Evolutionary conservation across 2,888 invertebrate species (phyloP).

Genomic region (Leucophora obtusa): DNA sequence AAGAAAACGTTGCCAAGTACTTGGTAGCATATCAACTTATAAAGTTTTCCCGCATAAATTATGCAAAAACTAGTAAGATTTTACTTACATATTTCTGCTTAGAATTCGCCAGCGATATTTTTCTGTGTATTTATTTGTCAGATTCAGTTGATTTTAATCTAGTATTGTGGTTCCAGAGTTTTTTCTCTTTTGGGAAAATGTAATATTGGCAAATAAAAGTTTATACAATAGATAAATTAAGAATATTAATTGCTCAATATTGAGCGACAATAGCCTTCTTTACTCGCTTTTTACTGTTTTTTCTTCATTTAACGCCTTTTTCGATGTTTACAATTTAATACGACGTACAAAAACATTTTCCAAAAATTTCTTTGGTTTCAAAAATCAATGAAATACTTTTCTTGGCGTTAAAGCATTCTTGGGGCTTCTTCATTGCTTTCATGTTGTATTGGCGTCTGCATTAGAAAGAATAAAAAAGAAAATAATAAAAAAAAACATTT

Average conservation of each 20-base stretch:
- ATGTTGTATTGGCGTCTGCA: slow-evolving; percentile 54
- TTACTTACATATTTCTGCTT: too few species aligned
- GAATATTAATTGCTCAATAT: background rate
- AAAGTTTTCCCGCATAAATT: too few species aligned
- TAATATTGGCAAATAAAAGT: too few species aligned
- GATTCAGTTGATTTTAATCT: too few species aligned
- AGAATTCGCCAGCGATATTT: too few species aligned
- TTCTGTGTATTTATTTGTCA: too few species aligned
- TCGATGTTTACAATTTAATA: background rate
- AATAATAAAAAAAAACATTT: background rate
- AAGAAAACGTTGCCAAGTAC: too few species aligned
- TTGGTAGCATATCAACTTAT: too few species aligned
- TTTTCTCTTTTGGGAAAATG: too few species aligned
- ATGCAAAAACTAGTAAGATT: too few species aligned
- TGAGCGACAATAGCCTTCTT: background rate
- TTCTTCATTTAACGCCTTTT: slow-evolving; percentile 8
- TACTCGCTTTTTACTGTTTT: background rate
- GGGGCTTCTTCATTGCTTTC: slow-evolving; percentile 70
- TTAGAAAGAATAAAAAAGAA: slow-evolving; percentile 43
- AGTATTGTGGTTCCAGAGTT: too few species aligned
- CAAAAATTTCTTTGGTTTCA: slow-evolving; percentile 73
- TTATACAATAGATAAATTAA: too few species aligned
- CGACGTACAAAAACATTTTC: slow-evolving; percentile 56
- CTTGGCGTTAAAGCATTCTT: slow-evolving; percentile 73
- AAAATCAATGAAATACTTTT: slow-evolving; percentile 77